Conservation (phyloP, 2,888 invertebrate genomes). For the Ptilodon capucinus region DNA sequence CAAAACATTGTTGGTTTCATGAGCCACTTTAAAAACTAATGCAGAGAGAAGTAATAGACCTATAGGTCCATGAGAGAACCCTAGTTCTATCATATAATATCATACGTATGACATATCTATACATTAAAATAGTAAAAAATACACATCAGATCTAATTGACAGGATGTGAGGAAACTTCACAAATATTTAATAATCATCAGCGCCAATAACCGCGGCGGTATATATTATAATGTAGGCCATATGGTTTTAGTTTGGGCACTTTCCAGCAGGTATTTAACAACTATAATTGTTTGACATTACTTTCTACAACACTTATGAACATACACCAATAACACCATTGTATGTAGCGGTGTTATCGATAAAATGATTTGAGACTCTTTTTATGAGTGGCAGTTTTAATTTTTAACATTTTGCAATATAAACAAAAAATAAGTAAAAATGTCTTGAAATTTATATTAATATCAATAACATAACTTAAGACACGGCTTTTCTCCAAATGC, state of each 20-base stretch:
- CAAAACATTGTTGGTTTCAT: background rate
- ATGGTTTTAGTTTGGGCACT: background rate
- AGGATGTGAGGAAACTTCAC: background rate
- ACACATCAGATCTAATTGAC: background rate
- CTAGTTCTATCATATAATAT: background rate
- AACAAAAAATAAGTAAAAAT: background rate
- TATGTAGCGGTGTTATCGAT: background rate
- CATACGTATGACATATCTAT: no score
- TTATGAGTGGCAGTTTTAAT: background rate
- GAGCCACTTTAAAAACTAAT: background rate
- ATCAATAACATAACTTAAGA: no score
- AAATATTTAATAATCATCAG: background rate
- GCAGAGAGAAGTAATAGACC: background rate
- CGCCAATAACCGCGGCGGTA: background rate
- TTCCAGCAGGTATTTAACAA: no score
- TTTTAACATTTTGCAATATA: background rate
- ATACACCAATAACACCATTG: background rate
- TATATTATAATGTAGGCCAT: background rate
- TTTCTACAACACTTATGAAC: no score
- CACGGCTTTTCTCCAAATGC: background rate
- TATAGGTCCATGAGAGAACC: no score
- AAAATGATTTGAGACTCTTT: background rate
- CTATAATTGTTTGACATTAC: no score
- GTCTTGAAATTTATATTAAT: no score
- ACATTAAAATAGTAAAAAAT: slow-evolving; percentile 4